Base-by-base conservation (phyloP, 2,797 vertebrate genomes). In the Urocyon cinereoargenteus region DNA sequence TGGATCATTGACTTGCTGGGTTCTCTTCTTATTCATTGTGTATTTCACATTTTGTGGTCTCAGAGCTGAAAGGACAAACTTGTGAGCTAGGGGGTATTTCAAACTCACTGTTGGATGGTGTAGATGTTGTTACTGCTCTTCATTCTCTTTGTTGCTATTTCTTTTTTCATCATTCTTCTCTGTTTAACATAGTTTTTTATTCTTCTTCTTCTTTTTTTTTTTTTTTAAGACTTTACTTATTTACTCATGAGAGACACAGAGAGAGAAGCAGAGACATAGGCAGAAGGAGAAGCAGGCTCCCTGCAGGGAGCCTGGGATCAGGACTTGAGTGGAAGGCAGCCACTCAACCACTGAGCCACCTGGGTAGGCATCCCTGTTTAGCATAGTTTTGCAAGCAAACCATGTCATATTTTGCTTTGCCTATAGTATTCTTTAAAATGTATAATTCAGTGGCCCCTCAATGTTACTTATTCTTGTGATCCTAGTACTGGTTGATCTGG, bases 371-470 rank as follows among this genome's bases (percentile, higher is more conserved):
- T 90, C 21, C 84, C 22, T 88, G 18, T 77, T 28, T 84, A 75
- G 7, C 22, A 40, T 49, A 90, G 49, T 90, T 96, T 94, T 84
- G 10, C 28, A 90, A 90, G 31, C 24, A 90, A 89, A 90, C 53
- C 26, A 45, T 24, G 18, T 79, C n/a, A 13, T 91, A 75, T 81
- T 79, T 94, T 94, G 55, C 26, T 94, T 86, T 81, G 73, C 57
- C 31, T 72, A 1, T 81, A n/a, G 55, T 62, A 21, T 36, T 90
- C 45, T 78, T 94, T 62, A 86, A 82, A 83, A 34, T 84, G n/a
- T 61, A 72, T 40, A 66, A 14, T 82, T 83, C 68, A 45, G 34
- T 68, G 77, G 68, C 21, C 3, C 18, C 16, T 36, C 13, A 11
- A 4, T 94, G 73, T 93, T 45, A 34, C 55, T 95, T 72, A 49